These are phyloP conservation scores for Phragmatobia fuliginosa DNA, from an alignment of 2,888 invertebrate genomes.

Conservation along the genomic window DNA sequence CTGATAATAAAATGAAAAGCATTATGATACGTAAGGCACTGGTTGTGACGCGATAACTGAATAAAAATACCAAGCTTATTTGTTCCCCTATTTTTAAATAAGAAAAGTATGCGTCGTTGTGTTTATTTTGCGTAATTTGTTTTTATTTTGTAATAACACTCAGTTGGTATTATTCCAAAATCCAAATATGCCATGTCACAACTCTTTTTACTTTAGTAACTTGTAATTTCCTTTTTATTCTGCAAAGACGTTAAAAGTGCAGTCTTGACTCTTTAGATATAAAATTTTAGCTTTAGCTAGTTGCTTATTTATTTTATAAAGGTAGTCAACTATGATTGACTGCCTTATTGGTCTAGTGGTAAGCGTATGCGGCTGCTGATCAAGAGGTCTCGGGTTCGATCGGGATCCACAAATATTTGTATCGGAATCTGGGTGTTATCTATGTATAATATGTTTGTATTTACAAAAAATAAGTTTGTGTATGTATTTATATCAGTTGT, in stretches of 20 bases:
- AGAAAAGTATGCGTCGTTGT: conserved; percentile 61
- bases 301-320: too few relatives aligned
- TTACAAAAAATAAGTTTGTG: too few relatives aligned
- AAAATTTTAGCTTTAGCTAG: too few relatives aligned
- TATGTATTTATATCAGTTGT: too few relatives aligned
- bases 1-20: conserved; percentile 81
- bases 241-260: neutral
- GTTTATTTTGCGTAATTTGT: conserved; percentile 39
- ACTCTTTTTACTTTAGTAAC: neutral
- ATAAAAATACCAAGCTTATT: conserved; percentile 74
- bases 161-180: neutral
- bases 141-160: conserved; percentile 33
- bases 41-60: conserved; percentile 77
- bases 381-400: too few relatives aligned
- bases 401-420: too few relatives aligned
- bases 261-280: too few relatives aligned
- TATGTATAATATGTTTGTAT: too few relatives aligned
- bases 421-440: too few relatives aligned
- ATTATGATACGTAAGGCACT: conserved; percentile 82
- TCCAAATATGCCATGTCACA: neutral
- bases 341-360: too few relatives aligned
- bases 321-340: too few relatives aligned
- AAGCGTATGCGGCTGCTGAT: too few relatives aligned
- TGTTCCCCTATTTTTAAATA: conserved; percentile 66
- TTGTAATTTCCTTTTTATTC: neutral